Evolutionary conservation across 2,888 invertebrate species (phyloP), one percentile per base, ranked within the genome.

Genomic region (Xestia xanthographa): DNA sequence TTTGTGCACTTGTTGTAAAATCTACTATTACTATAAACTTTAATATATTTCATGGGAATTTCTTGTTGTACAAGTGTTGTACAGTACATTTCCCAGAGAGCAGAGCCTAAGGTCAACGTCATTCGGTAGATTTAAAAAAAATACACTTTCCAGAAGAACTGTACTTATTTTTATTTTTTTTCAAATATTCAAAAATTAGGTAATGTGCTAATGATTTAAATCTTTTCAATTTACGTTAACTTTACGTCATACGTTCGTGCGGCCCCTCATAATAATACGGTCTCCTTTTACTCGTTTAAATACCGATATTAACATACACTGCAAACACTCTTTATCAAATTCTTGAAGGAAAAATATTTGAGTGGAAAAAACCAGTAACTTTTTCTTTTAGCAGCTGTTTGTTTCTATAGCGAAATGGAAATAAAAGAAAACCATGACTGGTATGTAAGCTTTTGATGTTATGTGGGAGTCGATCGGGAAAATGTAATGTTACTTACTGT

Each of bases 341-440:
- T 65, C 45, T 20, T 3, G 20, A n/a, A 14, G 2, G 9, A 65
- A 60, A 80, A 66, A 80, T 20, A 45, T 66, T 74, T 53, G 20
- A 58, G 12, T 22, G 50, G 14, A 53, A 29, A 34, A 76, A 26
- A 41, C 3, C 17, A 12, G 8, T 34, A 34, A 43, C 8, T 22
- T 68, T 69, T 72, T 20, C 12, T 22, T 12, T 60, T 68, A 41
- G 17, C 43, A 20, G 22, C 41, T n/a, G 60, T 80, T 82, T 82
- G 48, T 77, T 77, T 67, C 17, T 14, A 12, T 58, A 60, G 17
- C 12, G 34, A 34, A 58, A 76, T 56, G 48, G 14, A 45, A 74
- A 82, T 63, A 4, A 48, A 82, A 72, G 34, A 53, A 82, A 80
- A 82, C 65, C 56, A 77, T 62, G 73, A 60, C 58, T 53, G 11